Evolutionary conservation across 2,888 invertebrate genomes (phyloP), one percentile per base, ranked within the genome.

Genomic region (Archips xylosteana): DNA sequence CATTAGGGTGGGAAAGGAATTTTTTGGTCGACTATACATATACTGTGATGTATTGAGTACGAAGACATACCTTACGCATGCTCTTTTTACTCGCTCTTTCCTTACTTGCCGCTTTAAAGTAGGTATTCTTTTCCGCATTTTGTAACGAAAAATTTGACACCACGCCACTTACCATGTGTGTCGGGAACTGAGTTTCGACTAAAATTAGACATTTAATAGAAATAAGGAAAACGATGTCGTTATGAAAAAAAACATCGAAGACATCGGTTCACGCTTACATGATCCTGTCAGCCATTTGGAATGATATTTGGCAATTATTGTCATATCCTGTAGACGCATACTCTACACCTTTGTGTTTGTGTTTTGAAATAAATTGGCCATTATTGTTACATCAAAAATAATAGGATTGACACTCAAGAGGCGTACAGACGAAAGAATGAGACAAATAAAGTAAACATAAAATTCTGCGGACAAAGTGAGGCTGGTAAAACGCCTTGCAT

Each of bases 241-340:
- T 63, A 32, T 9, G 13, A 2, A 62, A 9, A 12, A 23, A 59
- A 32, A 59, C 12, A 15, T 23, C 32, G 4, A 39, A 39, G 10
- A 63, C 23, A 45, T 32, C 9, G 42, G 15, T 49, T 49, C n/a
- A n/a, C 23, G 42, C 62, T 15, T 62, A 10, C n/a, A 39, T 39
- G 0, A 8, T 3, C 34, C 15, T 15, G 62, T 23, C 23, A 42
- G 62, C 42, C 12, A 23, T 42, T 62, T 62, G 23, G 42, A 62
- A 62, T 8, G 42, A 12, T 59, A 59, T 34, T 59, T 34, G 57
- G 34, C 23, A 59, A 32, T 59, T 57, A 57, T 57, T 59, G 57
- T 59, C 34, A 59, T 59, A 59, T 15, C 2, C 5, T 59, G 57
- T 13, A 59, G 23, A 59, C 57, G 10, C 57, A 2, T 12, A 3